Percentiles rank a stretch among this genome's conserved stretches.
Conservation (phyloP, 1,140 invertebrate genomes). For the Lineus longissimus region DNA sequence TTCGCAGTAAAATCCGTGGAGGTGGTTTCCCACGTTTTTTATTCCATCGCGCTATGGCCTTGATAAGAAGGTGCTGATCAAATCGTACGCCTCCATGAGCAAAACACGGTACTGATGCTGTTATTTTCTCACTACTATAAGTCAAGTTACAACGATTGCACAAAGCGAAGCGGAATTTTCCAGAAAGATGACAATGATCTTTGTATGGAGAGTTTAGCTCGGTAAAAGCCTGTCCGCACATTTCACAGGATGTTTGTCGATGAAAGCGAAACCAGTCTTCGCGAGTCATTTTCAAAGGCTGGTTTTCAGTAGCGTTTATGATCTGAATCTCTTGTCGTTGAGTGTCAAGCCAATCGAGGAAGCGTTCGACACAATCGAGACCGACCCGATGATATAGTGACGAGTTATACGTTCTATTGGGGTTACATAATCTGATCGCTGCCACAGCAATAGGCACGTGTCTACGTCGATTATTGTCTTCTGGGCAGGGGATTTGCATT, state of each 20-base stretch:
- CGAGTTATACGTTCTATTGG: not conserved
- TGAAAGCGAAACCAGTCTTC: not conserved
- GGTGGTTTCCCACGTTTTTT: not conserved
- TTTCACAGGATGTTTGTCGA: not conserved
- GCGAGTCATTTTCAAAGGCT: not conserved
- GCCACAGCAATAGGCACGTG: not conserved
- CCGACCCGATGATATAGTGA: not conserved
- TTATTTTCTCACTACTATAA: not conserved
- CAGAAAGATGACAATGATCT: not conserved
- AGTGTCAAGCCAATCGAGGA: not conserved
- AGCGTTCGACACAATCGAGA: not conserved
- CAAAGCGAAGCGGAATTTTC: not conserved
- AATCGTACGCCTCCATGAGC: not conserved
- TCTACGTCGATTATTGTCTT: too few species aligned
- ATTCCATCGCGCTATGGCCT: not conserved
- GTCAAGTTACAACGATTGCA: not conserved
- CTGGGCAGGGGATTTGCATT: too few species aligned
- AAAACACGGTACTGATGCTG: not conserved
- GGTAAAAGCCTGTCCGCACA: not conserved
- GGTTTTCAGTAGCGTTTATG: not conserved
- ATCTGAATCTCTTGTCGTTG: not conserved
- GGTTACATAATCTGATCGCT: not conserved
- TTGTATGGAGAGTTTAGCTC: not conserved
- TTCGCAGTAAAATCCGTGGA: not conserved
- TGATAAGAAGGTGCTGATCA: not conserved